phyloP scores from a whole-genome alignment of 2,888 invertebrate species.

The Dryomyza anilis region DNA sequence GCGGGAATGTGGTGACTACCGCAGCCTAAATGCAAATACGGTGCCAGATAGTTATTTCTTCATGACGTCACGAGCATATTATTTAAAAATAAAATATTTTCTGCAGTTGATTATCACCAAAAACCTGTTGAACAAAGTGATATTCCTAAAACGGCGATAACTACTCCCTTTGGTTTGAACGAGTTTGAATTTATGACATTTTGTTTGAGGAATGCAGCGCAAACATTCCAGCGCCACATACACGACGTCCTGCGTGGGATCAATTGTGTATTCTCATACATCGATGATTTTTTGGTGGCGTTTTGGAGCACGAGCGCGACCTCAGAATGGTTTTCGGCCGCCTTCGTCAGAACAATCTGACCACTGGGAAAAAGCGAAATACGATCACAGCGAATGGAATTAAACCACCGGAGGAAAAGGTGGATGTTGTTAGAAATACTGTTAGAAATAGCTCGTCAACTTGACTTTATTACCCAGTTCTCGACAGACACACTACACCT shows the following conservation, averaged over 20 bases:
- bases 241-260: conserved; percentile 25
- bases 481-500: too few species aligned
- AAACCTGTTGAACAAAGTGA: background rate
- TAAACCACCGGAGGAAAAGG: too few species aligned
- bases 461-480: background rate
- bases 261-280: conserved; percentile 18
- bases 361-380: too few species aligned
- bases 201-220: background rate
- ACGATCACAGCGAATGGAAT: too few species aligned
- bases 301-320: too few species aligned
- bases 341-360: too few species aligned
- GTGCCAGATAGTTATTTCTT: too few species aligned
- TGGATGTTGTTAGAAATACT: too few species aligned
- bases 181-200: conserved; percentile 2
- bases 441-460: background rate
- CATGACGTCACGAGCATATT: conserved; percentile 38
- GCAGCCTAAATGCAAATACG: too few species aligned
- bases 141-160: background rate
- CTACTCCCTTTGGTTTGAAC: background rate
- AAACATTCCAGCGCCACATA: conserved; percentile 12
- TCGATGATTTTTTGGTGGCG: conserved; percentile 26
- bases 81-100: conserved; percentile 21
- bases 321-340: too few species aligned
- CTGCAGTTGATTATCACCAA: conserved; percentile 15
- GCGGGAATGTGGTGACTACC: conserved; percentile 50